Conservation (phyloP, 2,797 vertebrate genomes). For the Lycodopsis pacificus region DNA sequence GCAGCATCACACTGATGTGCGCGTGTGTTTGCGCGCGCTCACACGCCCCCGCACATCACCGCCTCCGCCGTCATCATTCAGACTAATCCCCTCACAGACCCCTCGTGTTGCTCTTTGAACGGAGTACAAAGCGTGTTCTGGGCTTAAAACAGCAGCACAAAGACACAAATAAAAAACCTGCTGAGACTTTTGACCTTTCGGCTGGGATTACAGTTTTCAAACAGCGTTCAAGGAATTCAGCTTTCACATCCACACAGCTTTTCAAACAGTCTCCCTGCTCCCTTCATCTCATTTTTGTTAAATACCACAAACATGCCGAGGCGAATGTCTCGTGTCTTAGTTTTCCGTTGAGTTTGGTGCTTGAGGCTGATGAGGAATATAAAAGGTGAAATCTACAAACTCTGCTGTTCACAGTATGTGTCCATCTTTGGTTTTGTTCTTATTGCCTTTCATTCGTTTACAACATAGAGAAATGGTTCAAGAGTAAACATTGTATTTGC, state of each 20-base stretch:
- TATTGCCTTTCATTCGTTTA: background rate
- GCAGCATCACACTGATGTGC: conserved; percentile 19
- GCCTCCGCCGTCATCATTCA: conserved; percentile 78
- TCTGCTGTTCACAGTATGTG: conserved; percentile 1
- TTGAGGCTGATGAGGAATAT: background rate
- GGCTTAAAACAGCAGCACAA: conserved; percentile 84
- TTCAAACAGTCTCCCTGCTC: conserved; percentile 69
- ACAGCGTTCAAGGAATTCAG: conserved; percentile 82
- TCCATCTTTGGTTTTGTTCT: conserved; percentile 3
- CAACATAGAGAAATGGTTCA: background rate
- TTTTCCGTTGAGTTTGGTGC: conserved; percentile 1
- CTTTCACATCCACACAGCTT: conserved; percentile 67
- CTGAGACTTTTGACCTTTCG: conserved; percentile 85
- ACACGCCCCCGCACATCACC: conserved; percentile 57
- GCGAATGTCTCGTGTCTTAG: conserved; percentile 27
- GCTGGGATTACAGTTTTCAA: conserved; percentile 84
- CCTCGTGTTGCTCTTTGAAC: conserved; percentile 85
- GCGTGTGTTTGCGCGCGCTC: conserved; percentile 23
- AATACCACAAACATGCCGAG: conserved; percentile 71
- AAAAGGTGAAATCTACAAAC: conserved; percentile 13
- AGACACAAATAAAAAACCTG: conserved; percentile 83
- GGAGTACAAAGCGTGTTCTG: conserved; percentile 84
- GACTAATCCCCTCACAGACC: conserved; percentile 87
- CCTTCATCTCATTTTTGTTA: conserved; percentile 74
- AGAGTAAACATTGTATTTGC: background rate